Evolutionary conservation across 2,113 vertebrate species (phyloP).

Genomic region (Aldabrachelys gigantea): DNA sequence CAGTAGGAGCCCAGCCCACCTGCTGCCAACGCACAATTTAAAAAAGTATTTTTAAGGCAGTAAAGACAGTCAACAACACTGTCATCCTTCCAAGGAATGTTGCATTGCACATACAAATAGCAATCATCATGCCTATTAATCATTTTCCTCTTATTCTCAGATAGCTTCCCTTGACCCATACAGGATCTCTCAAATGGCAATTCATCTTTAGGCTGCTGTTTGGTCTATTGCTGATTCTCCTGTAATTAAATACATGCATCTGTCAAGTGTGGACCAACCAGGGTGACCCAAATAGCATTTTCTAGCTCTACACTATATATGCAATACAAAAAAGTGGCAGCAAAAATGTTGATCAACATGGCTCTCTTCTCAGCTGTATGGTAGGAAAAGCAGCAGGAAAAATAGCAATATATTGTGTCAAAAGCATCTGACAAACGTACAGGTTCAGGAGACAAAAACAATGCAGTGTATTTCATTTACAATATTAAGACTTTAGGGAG

Average conservation of each 20-base stretch:
- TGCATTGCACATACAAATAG: slow-evolving; percentile 35
- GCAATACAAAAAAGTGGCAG: not conserved
- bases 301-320: not conserved
- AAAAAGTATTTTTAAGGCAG: not conserved
- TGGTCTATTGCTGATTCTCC: not conserved
- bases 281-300: not conserved
- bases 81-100: slow-evolving; percentile 24
- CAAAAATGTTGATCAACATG: not conserved
- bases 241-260: not conserved
- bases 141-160: slow-evolving; percentile 24
- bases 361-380: not conserved
- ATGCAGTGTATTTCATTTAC: not conserved
- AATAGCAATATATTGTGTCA: not conserved
- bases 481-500: not conserved
- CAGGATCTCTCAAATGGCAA: not conserved
- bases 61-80: not conserved
- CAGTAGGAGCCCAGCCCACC: not conserved
- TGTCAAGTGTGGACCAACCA: not conserved
- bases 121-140: slow-evolving; percentile 42
- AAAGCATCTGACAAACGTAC: not conserved
- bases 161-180: slow-evolving; percentile 5
- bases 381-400: not conserved
- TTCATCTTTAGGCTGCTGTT: not conserved
- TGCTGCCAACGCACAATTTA: fast-evolving
- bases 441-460: not conserved